phyloP scores from a whole-genome alignment of 2,888 invertebrate genomes.

The Caenorhabditis doughertyi region DNA sequence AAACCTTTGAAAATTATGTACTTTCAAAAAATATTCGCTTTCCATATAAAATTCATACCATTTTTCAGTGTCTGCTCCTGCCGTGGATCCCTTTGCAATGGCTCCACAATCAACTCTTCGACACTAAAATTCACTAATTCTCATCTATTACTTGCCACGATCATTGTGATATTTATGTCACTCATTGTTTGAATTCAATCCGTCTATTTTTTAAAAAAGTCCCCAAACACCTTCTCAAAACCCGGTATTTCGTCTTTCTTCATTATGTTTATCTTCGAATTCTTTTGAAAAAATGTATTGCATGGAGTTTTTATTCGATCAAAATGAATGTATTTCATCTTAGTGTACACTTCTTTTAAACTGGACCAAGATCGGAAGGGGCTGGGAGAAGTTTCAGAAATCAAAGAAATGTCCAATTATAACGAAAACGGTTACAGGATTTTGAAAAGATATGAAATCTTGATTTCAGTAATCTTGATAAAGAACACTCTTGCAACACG shows the following conservation, averaged over 20 bases:
- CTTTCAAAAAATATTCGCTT: not conserved
- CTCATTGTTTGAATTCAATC: constrained; percentile 13
- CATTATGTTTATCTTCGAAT: not conserved
- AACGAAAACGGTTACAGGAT: no score
- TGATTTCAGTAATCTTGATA: no score
- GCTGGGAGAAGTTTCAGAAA: no score
- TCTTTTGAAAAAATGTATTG: constrained; percentile 19
- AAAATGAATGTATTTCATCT: not conserved
- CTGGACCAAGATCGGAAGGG: no score
- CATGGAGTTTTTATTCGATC: not conserved
- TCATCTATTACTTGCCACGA: constrained; percentile 28
- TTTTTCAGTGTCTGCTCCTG: constrained; percentile 77
- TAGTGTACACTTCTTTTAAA: no score
- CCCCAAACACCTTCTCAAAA: not conserved
- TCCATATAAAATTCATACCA: no score
- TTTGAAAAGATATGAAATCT: no score
- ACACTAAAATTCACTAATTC: not conserved
- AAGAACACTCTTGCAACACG: not conserved
- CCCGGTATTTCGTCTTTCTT: constrained; percentile 44
- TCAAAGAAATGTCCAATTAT: no score
- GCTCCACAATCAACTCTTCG: constrained; percentile 62
- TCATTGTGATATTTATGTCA: constrained; percentile 47
- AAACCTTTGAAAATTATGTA: no score
- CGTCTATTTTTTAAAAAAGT: not conserved
- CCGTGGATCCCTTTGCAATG: constrained; percentile 76